phyloP scores from a whole-genome alignment of 2,888 invertebrate genomes.

The Steinernema hermaphroditum region DNA sequence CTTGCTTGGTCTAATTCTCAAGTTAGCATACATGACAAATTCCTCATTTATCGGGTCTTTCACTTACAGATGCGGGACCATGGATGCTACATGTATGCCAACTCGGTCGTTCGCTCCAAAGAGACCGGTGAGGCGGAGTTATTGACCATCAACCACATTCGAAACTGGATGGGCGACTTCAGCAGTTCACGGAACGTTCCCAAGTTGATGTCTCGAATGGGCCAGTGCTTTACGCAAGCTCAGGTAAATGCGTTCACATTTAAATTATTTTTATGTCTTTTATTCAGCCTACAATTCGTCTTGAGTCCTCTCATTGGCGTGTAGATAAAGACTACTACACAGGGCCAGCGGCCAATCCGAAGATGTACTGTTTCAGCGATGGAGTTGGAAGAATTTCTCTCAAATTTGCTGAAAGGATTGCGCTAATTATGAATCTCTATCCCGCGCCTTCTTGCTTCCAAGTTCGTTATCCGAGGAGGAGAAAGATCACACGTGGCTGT shows the following conservation, averaged over 20 bases:
- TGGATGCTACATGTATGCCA: constrained; percentile 59
- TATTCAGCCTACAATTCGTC: constrained; percentile 14
- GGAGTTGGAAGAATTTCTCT: constrained; percentile 52
- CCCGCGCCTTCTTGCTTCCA: constrained; percentile 55
- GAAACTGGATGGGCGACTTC: constrained; percentile 62
- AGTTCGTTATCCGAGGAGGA: constrained; percentile 33
- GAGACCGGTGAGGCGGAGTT: constrained; percentile 39
- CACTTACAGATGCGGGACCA: constrained; percentile 57
- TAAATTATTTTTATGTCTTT: no score
- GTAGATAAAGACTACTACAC: constrained; percentile 16
- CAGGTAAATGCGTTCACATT: no score
- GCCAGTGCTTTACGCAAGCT: constrained; percentile 67
- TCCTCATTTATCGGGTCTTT: no score
- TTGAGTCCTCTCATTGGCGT: not conserved
- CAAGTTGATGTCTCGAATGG: constrained; percentile 67
- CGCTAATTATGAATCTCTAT: constrained; percentile 37
- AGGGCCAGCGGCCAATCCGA: not conserved
- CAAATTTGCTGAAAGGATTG: constrained; percentile 33
- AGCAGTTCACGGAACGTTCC: constrained; percentile 55
- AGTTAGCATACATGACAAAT: no score
- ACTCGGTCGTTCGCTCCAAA: constrained; percentile 38
- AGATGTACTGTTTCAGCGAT: constrained; percentile 59
- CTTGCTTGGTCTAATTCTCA: constrained; percentile 65
- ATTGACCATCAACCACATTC: constrained; percentile 44
- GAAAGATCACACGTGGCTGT: not conserved